Evolutionary conservation across 2,888 invertebrate species (phyloP), one percentile per base, ranked within the genome.

Genomic region (Caenorhabditis sp.): DNA sequence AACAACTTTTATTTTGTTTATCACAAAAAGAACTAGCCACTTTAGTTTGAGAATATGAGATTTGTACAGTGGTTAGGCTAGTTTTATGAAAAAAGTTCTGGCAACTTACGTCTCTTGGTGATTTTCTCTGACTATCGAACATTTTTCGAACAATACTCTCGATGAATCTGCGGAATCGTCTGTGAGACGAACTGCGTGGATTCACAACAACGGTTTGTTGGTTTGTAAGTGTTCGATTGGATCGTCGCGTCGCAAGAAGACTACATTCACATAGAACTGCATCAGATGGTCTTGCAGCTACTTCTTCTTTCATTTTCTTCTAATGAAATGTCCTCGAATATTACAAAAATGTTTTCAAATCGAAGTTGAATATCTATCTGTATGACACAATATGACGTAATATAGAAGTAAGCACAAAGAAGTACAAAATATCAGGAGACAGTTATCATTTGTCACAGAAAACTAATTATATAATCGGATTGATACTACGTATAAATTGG

Each of bases 91-190:
- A n/a, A n/a, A n/a, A n/a, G n/a, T n/a, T n/a, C n/a, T n/a, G n/a
- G n/a, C 4, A 69, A 77, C 79, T 79, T 70, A 80, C 77, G 49
- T 77, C 80, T 67, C 69, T 70, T 43, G 67, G 65, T 27, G 69
- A 59, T 58, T 77, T 77, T 23, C 76, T 65, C 61, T 76, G 76
- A 38, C 63, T 68, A 63, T 80, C 79, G 62, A 82, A 81, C 52
- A 82, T 80, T 72, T 82, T 82, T 31, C 82, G 70, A 49, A 81
- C 81, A 52, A 82, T 74, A 63, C 70, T 72, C 38, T 76, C 81
- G 27, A 82, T 67, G 62, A 80, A 77, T 23, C 79, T 63, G 17
- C 77, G 72, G 52, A 82, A 79, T 2, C 79, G 72, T 27, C 74
- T 70, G 36, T 78, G 71, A n/a, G 73, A 76, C 50, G 69, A 62